Evolutionary conservation across 2,888 invertebrate genomes (phyloP).

Genomic region (Drosophila nr. perissopoda): DNA sequence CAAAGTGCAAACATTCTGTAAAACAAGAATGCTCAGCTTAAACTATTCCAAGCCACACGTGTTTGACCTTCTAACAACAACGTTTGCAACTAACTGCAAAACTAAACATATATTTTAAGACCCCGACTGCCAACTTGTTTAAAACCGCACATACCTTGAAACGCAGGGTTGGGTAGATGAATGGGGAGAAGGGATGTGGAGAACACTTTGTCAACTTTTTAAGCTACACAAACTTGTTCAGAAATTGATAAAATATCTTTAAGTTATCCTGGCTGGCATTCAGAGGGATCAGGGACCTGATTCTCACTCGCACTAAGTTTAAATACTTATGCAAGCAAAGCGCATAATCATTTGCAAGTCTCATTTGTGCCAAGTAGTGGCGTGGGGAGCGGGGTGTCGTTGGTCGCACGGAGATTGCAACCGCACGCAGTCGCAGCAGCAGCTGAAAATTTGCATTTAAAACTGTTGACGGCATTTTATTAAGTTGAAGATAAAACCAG

Average conservation of each 20-base stretch:
- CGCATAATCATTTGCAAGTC: constrained; percentile 79
- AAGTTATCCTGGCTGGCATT: constrained; percentile 58
- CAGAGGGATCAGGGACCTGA: constrained; percentile 16
- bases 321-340: constrained; percentile 58
- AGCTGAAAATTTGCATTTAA: constrained; percentile 79
- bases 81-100: constrained; percentile 26
- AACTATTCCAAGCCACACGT: constrained; percentile 39
- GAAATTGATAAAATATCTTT: constrained; percentile 79
- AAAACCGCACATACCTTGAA: constrained; percentile 33
- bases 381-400: background rate
- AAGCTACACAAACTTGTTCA: constrained; percentile 61
- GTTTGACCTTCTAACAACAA: constrained; percentile 62
- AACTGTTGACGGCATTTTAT: constrained; percentile 81
- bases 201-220: constrained; percentile 53
- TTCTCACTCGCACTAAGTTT: constrained; percentile 36
- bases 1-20: constrained; percentile 52
- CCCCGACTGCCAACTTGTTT: constrained; percentile 33
- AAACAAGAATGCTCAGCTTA: constrained; percentile 10
- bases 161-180: background rate
- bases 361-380: constrained; percentile 69
- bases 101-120: constrained; percentile 53
- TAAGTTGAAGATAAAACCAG: constrained; percentile 82
- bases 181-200: background rate
- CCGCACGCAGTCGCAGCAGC: constrained; percentile 58
- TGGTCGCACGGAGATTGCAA: constrained; percentile 43